Base-by-base conservation (phyloP, 1,140 invertebrate genomes). In the Octopus sinensis region DNA sequence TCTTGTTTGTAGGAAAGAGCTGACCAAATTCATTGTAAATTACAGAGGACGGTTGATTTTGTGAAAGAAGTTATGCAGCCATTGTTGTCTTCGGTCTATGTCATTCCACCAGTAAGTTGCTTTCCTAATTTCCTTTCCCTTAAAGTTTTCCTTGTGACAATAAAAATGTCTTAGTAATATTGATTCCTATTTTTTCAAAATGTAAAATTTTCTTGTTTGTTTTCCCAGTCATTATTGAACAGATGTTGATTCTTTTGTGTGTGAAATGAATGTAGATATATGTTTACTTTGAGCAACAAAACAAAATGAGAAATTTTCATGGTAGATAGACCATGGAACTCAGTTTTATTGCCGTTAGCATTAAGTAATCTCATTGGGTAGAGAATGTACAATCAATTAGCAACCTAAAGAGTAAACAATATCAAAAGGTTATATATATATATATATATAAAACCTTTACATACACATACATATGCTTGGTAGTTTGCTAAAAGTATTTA, bases 1-100 rank as follows among this genome's bases (percentile, higher is more conserved):
- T 43, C 43, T 51, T 77, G n/a, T 77, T 77, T 53, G 13, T 77
- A 77, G 76, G 30, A 23, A 6, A 30, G 76, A 77, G 76, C 76
- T 30, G 76, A 77, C 23, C 76, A 77, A 77, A 77, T 77, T 43
- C 76, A 43, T 23, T 77, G 13, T 77, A 77, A 77, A 77, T 77
- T 77, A 77, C 76, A 77, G 43, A 77, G 52, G 43, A 77, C 76
- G 23, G 76, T 77, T 51, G 76, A 77, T 77, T 77, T 43, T 53
- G 76, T 77, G 76, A 77, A 77, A 77, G 17, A 77, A 53, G 52
- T 77, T 52, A 77, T 77, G 76, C 17, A 77, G 76, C 17, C 76
- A 6, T 77, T 77, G 52, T 77, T 77, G 17, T 77, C 76, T 7
- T 53, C 76, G 43, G 30, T 51, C 7, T 77, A 77, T 77, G 76